phyloP scores from a whole-genome alignment of 2,888 invertebrate genomes.

The Sceliomorpha sp. region DNA sequence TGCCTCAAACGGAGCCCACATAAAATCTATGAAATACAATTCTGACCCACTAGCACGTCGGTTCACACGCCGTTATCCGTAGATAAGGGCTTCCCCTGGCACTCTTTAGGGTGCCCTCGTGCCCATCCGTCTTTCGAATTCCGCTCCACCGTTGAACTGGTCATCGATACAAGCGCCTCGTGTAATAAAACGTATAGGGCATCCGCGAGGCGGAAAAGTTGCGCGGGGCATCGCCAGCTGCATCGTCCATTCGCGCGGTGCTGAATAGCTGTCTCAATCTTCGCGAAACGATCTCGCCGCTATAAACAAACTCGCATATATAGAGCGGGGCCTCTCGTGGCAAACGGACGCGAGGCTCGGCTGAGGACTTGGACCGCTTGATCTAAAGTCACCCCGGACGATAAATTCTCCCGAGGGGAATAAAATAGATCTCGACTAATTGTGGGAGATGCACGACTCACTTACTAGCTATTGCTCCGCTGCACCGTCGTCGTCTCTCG shows the following conservation, averaged over 20 bases:
- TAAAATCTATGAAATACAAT: too few species aligned
- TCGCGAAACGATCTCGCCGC: constrained; percentile 62
- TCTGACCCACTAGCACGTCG: too few species aligned
- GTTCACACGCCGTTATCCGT: too few species aligned
- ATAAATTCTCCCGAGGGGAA: constrained; percentile 76
- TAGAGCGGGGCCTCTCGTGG: constrained; percentile 36
- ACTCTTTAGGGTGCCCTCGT: too few species aligned
- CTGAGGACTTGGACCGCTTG: constrained; percentile 52
- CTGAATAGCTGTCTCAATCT: constrained; percentile 72
- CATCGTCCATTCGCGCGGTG: too few species aligned
- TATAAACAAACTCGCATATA: constrained; percentile 68
- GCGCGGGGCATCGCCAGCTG: too few species aligned
- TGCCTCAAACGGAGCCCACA: too few species aligned
- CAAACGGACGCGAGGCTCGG: constrained; percentile 30
- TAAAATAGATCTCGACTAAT: constrained; percentile 80
- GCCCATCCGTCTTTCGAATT: too few species aligned
- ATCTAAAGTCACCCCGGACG: constrained; percentile 74
- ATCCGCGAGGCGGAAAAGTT: too few species aligned
- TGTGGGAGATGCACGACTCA: constrained; percentile 79
- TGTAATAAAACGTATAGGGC: constrained; percentile 59
- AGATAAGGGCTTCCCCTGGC: too few species aligned
- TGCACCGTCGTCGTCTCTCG: constrained; percentile 12
- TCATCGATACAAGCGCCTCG: constrained; percentile 41
- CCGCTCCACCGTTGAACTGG: too few species aligned
- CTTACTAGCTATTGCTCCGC: constrained; percentile 64